Percentiles rank a stretch among this genome's conserved stretches.
Evolutionary conservation across 2,888 invertebrate genomes (phyloP).

Genomic region (Alsophila aescularia): DNA sequence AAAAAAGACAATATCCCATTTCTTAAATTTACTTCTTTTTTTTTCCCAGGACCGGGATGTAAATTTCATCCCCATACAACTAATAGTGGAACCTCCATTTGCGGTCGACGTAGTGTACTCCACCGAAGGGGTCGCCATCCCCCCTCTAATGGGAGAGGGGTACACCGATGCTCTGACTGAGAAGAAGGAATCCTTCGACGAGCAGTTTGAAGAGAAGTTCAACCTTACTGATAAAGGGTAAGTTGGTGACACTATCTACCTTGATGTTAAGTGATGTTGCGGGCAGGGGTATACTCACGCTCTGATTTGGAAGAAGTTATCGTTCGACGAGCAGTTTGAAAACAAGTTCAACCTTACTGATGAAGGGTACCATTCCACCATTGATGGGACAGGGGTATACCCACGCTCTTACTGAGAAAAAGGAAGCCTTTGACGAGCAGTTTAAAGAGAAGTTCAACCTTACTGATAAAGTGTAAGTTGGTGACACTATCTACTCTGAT

Average conservation of each 20-base stretch:
- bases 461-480: conserved; percentile 87
- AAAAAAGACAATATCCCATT: too few species aligned
- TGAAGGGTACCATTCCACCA: conserved; percentile 83
- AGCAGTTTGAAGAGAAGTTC: conserved; percentile 93
- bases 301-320: too few species aligned
- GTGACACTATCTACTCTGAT: too few species aligned
- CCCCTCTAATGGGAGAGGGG: conserved; percentile 82
- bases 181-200: conserved; percentile 87
- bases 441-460: conserved; percentile 93
- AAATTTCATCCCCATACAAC: conserved; percentile 91
- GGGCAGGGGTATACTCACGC: too few species aligned
- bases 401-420: conserved; percentile 85
- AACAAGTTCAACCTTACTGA: too few species aligned
- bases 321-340: too few species aligned
- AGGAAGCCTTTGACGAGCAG: conserved; percentile 87
- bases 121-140: conserved; percentile 86
- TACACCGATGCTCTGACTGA: conserved; percentile 87
- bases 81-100: conserved; percentile 91
- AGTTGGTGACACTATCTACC: too few species aligned
- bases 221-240: conserved; percentile 89
- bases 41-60: conserved; percentile 72
- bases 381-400: conserved; percentile 87
- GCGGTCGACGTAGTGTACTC: conserved; percentile 93
- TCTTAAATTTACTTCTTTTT: neutral
- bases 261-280: too few species aligned